Conservation (phyloP, 2,888 invertebrate genomes). For the Erebia palarica region DNA sequence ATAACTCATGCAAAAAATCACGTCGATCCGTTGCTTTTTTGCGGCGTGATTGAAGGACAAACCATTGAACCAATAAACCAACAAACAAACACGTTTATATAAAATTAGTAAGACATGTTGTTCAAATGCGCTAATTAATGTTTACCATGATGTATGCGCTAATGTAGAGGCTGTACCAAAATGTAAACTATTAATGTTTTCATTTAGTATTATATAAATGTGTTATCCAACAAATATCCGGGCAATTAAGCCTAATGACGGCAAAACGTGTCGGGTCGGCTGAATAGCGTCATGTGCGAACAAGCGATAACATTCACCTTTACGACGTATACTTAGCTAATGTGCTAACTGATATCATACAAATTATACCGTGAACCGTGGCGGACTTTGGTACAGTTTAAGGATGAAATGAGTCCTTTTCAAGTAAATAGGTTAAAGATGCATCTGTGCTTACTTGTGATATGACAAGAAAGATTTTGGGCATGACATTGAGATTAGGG, state of each 20-base stretch:
- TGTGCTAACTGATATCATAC: neutral
- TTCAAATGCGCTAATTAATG: neutral
- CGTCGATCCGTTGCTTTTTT: too few species aligned
- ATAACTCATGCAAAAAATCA: too few species aligned
- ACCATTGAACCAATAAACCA: too few species aligned
- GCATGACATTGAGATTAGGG: too few species aligned
- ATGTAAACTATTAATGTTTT: constrained; percentile 5
- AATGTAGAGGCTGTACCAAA: neutral
- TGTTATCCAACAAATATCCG: constrained; percentile 1
- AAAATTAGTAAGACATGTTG: too few species aligned
- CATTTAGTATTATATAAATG: constrained; percentile 3
- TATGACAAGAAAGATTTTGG: too few species aligned
- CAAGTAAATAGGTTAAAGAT: neutral
- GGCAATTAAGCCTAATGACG: constrained; percentile 7
- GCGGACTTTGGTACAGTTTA: neutral
- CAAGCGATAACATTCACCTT: constrained; percentile 5
- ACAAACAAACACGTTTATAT: too few species aligned
- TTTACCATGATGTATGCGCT: neutral
- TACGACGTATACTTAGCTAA: neutral
- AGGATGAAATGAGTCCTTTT: neutral
- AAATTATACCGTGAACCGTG: neutral
- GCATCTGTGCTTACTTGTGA: too few species aligned
- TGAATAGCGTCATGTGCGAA: neutral
- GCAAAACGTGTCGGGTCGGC: neutral
- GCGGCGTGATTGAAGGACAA: too few species aligned